These are phyloP conservation scores for Coleophora flavipennella DNA, from an alignment of 2,888 invertebrate species.

Conservation along the genomic window DNA sequence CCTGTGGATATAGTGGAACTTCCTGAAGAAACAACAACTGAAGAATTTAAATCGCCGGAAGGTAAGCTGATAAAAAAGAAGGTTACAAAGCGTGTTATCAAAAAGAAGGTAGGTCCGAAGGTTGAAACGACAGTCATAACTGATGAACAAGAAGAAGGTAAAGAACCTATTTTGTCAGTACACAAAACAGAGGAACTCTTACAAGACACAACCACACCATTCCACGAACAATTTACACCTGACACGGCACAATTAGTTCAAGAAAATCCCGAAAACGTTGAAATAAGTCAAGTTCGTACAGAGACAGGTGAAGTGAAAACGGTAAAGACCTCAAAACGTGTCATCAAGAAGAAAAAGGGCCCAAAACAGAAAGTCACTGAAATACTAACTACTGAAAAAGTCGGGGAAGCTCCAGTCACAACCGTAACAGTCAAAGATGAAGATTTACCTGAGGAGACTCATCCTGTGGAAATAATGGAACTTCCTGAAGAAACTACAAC, in stretches of 20 bases:
- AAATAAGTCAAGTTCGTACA: conserved; percentile 15
- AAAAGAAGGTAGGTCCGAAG: conserved; percentile 10
- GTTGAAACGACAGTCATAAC: background rate
- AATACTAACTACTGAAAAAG: conserved; percentile 15
- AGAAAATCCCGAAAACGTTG: conserved; percentile 16
- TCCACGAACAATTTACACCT: conserved; percentile 2
- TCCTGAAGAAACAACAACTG: conserved; percentile 21
- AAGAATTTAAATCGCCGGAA: conserved; percentile 24
- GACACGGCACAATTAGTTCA: conserved; percentile 12
- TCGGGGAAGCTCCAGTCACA: conserved; percentile 18
- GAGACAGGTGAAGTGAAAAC: conserved; percentile 14
- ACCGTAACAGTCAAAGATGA: conserved; percentile 13
- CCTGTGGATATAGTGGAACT: conserved; percentile 19
- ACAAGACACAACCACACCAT: conserved; percentile 16
- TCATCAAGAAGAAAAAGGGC: conserved; percentile 21
- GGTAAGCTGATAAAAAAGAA: conserved; percentile 28
- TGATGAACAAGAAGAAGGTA: conserved; percentile 3
- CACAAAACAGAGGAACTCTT: conserved; percentile 24
- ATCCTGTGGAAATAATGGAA: conserved; percentile 32
- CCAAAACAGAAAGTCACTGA: conserved; percentile 15
- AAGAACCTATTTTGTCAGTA: conserved; percentile 17
- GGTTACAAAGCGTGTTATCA: conserved; percentile 30
- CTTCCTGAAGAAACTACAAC: too few species aligned
- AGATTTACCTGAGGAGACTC: conserved; percentile 30
- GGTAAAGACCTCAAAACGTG: conserved; percentile 15